Conservation (phyloP, 2,797 vertebrate genomes). For the Brotula barbata region DNA sequence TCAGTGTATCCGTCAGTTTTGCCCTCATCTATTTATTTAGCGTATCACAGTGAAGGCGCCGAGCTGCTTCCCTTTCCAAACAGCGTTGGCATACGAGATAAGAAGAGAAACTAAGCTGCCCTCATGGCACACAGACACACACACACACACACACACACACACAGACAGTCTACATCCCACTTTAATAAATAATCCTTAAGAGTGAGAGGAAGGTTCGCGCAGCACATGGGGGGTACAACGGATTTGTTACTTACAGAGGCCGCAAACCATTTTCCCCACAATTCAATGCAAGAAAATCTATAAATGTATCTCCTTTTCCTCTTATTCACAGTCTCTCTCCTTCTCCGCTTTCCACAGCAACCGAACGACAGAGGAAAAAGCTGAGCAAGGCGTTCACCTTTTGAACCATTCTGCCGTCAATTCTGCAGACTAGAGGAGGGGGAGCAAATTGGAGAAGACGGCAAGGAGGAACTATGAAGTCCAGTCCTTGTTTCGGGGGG, state of each 20-base stretch:
- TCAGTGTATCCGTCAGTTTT: slow-evolving; percentile 46
- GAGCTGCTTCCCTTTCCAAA: slow-evolving; percentile 68
- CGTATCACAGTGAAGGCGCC: slow-evolving; percentile 60
- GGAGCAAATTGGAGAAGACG: slow-evolving; percentile 2
- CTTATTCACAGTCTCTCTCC: slow-evolving; percentile 24
- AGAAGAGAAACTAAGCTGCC: slow-evolving; percentile 56
- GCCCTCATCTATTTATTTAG: slow-evolving; percentile 71
- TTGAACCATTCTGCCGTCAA: slow-evolving; percentile 50
- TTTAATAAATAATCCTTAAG: slow-evolving; percentile 19
- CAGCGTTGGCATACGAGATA: slow-evolving; percentile 63
- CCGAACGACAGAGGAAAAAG: slow-evolving; percentile 44
- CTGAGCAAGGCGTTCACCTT: slow-evolving; percentile 56
- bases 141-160: slow-evolving; percentile 10
- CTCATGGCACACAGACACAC: slow-evolving; percentile 15
- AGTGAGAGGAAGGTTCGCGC: background rate
- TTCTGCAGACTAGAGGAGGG: slow-evolving; percentile 23
- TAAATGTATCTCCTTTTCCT: slow-evolving; percentile 8
- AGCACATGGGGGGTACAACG: background rate
- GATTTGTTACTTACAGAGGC: slow-evolving; percentile 17
- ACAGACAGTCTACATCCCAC: slow-evolving; percentile 52
- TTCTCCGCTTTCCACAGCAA: slow-evolving; percentile 61
- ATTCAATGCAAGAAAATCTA: slow-evolving; percentile 43
- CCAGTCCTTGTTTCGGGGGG: slow-evolving; percentile 30
- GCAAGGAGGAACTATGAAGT: slow-evolving; percentile 30
- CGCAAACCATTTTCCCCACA: slow-evolving; percentile 12